These are phyloP conservation scores for Glandiceps talaboti DNA, from an alignment of 53 echinoderm and acorn worm species.

Conservation along the genomic window DNA sequence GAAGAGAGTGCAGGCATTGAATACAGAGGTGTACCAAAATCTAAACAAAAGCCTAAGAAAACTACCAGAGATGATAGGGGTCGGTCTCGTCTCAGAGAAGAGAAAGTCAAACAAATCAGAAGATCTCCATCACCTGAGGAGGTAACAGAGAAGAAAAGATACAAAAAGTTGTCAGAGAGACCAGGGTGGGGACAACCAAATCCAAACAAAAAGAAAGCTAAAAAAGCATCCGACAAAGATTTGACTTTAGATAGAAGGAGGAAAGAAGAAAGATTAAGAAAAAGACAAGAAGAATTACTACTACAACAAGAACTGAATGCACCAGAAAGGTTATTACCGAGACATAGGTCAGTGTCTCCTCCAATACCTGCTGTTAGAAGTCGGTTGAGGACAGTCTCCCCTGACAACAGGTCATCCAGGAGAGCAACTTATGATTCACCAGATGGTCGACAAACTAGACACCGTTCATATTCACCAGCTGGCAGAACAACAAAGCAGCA, in stretches of 20 bases:
- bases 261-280: slow-evolving; percentile 55
- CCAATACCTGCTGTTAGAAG: not conserved
- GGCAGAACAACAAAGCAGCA: not conserved
- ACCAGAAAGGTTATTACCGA: slow-evolving; percentile 2
- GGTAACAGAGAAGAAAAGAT: not conserved
- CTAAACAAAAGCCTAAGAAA: not conserved
- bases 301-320: slow-evolving; percentile 57
- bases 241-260: slow-evolving; percentile 45
- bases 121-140: slow-evolving; percentile 7
- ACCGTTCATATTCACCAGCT: not conserved
- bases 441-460: not conserved
- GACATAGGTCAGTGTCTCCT: not conserved
- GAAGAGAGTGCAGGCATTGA: slow-evolving; percentile 65
- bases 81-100: slow-evolving; percentile 3
- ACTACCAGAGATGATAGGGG: slow-evolving; percentile 9
- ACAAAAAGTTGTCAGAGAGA: slow-evolving; percentile 23
- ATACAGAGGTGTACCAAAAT: slow-evolving; percentile 27
- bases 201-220: slow-evolving; percentile 29
- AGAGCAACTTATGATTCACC: not conserved
- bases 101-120: not conserved
- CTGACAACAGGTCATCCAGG: not conserved
- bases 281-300: slow-evolving; percentile 70
- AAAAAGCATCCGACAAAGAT: slow-evolving; percentile 80
- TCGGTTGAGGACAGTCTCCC: not conserved
- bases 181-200: slow-evolving; percentile 67